Percentiles rank a stretch among this genome's conserved stretches.
Evolutionary conservation across 2,113 vertebrate species (phyloP).

Genomic region (Apaloderma vittatum): DNA sequence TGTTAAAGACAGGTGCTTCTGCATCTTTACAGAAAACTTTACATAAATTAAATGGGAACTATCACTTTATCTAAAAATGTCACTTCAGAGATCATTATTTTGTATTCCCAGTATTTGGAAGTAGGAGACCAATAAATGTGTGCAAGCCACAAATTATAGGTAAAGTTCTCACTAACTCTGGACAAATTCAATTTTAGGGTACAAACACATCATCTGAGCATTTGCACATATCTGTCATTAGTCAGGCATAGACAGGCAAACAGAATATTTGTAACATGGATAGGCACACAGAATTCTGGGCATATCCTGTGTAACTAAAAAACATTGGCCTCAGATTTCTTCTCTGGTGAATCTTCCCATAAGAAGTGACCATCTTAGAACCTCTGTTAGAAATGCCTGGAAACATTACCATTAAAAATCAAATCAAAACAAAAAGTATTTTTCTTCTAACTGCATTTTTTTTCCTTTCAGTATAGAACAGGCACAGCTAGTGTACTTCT

Average conservation of each 20-base stretch:
- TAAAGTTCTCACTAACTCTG: background rate
- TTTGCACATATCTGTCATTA: background rate
- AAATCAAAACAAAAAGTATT: background rate
- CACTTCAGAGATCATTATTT: conserved; percentile 20
- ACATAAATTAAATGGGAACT: conserved; percentile 28
- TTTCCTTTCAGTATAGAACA: background rate
- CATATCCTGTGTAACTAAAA: background rate
- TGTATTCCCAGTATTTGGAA: background rate
- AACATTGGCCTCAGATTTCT: background rate
- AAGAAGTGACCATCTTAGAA: conserved; percentile 14
- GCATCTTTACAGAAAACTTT: conserved; percentile 20
- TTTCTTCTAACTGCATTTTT: background rate
- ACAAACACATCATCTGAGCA: background rate
- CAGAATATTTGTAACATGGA: background rate
- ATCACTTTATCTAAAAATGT: conserved; percentile 40
- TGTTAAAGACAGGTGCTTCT: conserved; percentile 43
- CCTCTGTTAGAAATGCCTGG: conserved; percentile 4
- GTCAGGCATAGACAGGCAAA: background rate
- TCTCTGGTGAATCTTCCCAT: background rate
- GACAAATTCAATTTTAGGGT: background rate
- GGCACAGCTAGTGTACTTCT: background rate
- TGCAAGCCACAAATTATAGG: background rate
- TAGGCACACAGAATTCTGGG: background rate
- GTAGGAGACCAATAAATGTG: background rate
- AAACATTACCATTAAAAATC: background rate